A percentile compares a stretch with the other conserved stretches of the same genome.
Conservation (phyloP, 2,113 vertebrate genomes). For the Aspiorhynchus laticeps region DNA sequence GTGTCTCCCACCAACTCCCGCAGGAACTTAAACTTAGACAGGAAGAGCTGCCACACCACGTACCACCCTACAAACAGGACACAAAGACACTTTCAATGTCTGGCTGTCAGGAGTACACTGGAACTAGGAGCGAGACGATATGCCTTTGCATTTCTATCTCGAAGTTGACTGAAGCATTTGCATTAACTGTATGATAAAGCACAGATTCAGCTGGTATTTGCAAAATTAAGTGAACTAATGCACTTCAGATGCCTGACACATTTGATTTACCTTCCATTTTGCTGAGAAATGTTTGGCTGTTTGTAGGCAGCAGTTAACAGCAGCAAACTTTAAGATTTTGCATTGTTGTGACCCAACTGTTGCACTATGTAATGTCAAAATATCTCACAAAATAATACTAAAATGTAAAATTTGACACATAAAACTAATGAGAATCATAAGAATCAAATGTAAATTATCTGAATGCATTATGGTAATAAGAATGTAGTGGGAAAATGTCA, state of each 20-base stretch:
- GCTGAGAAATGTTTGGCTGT: no score
- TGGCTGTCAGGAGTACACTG: neutral
- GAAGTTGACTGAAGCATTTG: neutral
- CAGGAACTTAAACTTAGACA: conserved; percentile 98
- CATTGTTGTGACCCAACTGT: no score
- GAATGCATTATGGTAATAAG: neutral
- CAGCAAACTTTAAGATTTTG: no score
- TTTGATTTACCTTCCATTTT: no score
- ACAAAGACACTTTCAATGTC: neutral
- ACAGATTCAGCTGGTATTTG: neutral
- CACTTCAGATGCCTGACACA: neutral
- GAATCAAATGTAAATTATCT: no score
- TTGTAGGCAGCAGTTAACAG: no score
- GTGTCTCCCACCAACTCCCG: conserved; percentile 93
- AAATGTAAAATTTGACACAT: no score
- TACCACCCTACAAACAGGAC: conserved; percentile 87
- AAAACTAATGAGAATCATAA: no score
- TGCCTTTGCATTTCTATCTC: neutral
- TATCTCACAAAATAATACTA: no score
- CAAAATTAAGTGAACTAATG: neutral
- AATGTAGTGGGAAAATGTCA: neutral
- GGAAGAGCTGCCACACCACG: conserved; percentile 97
- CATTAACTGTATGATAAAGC: neutral
- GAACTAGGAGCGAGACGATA: neutral
- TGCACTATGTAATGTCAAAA: no score